Base-by-base conservation (phyloP, 2,888 invertebrate species). In the Cyclophora albipunctata region DNA sequence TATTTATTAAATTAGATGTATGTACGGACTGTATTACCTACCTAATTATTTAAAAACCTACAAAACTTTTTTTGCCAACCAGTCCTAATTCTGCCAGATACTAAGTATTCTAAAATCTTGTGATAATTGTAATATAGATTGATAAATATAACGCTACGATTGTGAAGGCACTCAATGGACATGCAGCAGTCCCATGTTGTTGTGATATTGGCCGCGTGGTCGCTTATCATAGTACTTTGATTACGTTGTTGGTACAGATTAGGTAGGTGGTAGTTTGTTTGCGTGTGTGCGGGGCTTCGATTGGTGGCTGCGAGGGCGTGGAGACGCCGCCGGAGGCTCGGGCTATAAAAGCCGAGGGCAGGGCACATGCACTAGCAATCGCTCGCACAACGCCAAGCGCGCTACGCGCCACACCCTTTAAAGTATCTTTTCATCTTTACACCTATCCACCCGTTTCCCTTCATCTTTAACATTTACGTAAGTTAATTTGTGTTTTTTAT, bases 281-380 rank as follows among this genome's bases (percentile, higher is more conserved):
- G 64, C 63, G 67, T 20, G 20, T 20, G 20, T 20, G 59, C 70
- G 64, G 40, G 47, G 71, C 69, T 78, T 72, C 73, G 68, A 87
- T 88, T 87, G 86, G 87, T 52, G 66, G 73, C 60, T 63, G 52
- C 57, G 84, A 78, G 81, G 87, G 86, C 77, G 85, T 57, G 41
- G 20, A 54, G 54, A 48, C 71, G 55, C 64, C 66, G 72, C 71
- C 68, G 61, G 20, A 71, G 71, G 73, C 78, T 78, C 63, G 73
- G 64, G 79, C 53, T 59, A 59, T 61, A 59, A 40, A 61, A 61
- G 54, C 52, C 40, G 40, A 3, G 50, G 3, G n/a, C 35, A 40
- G 45, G 44, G 51, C 58, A 59, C 58, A 56, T 59, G 57, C 48
- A 20, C 3, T 34, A 62, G 62, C 59, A 61, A 57, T 63, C 50